phyloP scores from a whole-genome alignment of 1,140 invertebrate species.

The Oryctes rhinoceros region DNA sequence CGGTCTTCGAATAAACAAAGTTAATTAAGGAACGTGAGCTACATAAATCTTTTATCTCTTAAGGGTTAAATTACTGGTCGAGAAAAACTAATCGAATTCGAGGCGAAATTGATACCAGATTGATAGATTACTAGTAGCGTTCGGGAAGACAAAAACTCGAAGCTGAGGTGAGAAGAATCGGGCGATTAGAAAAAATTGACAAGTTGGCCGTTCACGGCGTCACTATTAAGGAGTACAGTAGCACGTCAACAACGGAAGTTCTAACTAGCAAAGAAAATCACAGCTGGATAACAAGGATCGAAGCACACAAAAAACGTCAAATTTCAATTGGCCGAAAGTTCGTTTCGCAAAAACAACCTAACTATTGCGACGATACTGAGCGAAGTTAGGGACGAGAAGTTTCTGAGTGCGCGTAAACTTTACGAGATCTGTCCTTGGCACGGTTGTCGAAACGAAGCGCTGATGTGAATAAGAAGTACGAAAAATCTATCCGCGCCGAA shows the following conservation, averaged over 20 bases:
- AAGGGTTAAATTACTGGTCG: slow-evolving; percentile 19
- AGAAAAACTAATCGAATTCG: slow-evolving; percentile 32
- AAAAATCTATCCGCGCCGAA: slow-evolving; percentile 15
- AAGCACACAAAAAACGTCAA: slow-evolving; percentile 21
- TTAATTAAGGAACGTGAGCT: slow-evolving; percentile 27
- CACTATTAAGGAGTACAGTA: background rate
- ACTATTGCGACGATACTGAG: background rate
- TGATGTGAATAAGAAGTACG: slow-evolving; percentile 5
- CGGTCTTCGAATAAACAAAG: slow-evolving; percentile 28
- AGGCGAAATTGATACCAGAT: slow-evolving; percentile 32
- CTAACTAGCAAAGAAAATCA: slow-evolving; percentile 22
- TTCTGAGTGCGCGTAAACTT: slow-evolving; percentile 1
- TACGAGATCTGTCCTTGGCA: background rate
- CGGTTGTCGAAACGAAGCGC: background rate
- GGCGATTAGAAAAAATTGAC: background rate
- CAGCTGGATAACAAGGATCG: slow-evolving; percentile 13
- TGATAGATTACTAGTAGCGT: slow-evolving; percentile 27
- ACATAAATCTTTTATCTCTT: slow-evolving; percentile 36
- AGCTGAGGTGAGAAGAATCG: slow-evolving; percentile 23
- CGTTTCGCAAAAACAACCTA: slow-evolving; percentile 20
- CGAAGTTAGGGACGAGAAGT: background rate
- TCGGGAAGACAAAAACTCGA: slow-evolving; percentile 22
- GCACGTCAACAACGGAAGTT: slow-evolving; percentile 6
- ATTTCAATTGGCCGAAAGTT: slow-evolving; percentile 30
- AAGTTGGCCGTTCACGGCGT: background rate